Percentiles rank a stretch among this genome's conserved stretches.
Evolutionary conservation across 2,797 vertebrate genomes (phyloP).

Genomic region (Anguilla marmorata): DNA sequence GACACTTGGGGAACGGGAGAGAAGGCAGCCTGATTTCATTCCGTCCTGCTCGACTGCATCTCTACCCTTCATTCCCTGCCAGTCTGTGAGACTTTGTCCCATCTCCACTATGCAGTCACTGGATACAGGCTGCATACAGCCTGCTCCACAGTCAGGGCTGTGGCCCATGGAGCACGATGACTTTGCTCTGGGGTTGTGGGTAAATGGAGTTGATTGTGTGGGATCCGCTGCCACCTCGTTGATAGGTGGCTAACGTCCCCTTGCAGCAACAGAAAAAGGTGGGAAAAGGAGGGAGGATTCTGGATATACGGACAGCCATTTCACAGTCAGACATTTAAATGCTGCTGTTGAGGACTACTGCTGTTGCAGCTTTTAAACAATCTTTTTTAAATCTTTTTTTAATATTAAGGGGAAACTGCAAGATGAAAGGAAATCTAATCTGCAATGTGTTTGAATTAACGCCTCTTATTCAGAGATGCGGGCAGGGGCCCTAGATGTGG

Average conservation of each 20-base stretch:
- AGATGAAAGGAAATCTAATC: constrained; percentile 38
- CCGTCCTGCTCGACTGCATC: constrained; percentile 50
- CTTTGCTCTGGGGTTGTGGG: constrained; percentile 64
- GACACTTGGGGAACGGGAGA: constrained; percentile 77
- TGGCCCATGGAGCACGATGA: not conserved
- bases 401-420: not conserved
- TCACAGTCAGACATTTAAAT: constrained; percentile 43
- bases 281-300: constrained; percentile 19
- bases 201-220: constrained; percentile 65
- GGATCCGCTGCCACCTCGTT: constrained; percentile 54
- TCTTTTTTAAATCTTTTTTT: constrained; percentile 20
- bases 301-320: constrained; percentile 39
- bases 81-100: constrained; percentile 33
- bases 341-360: constrained; percentile 42
- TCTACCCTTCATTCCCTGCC: constrained; percentile 49
- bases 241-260: constrained; percentile 55
- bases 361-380: constrained; percentile 49
- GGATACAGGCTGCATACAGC: constrained; percentile 59
- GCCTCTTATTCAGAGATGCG: constrained; percentile 56
- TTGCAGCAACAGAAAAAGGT: constrained; percentile 36
- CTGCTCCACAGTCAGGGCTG: constrained; percentile 44
- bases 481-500: constrained; percentile 45
- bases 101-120: constrained; percentile 25
- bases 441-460: constrained; percentile 49
- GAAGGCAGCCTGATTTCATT: constrained; percentile 61